These are phyloP conservation scores for Aleiodes sp. DNA, from an alignment of 1,140 invertebrate genomes.

Conservation along the genomic window DNA sequence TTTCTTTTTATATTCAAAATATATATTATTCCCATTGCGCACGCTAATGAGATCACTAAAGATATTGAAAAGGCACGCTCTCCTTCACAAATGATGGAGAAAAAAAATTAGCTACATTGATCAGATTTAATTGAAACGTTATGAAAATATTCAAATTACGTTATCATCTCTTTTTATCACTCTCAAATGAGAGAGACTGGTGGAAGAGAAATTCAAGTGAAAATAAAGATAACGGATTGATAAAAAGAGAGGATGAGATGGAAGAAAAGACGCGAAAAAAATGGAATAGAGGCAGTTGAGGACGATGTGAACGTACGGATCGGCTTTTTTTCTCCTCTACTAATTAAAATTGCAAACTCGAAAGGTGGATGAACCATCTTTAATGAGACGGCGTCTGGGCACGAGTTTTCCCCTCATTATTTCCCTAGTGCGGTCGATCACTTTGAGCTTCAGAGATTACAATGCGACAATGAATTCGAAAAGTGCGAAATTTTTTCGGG, in stretches of 20 bases:
- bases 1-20: too few relatives aligned
- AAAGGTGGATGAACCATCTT: slow-evolving; percentile 29
- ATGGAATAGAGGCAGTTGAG: background rate
- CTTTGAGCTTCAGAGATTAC: slow-evolving; percentile 17
- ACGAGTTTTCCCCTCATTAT: slow-evolving; percentile 24
- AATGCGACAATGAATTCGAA: background rate
- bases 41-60: slow-evolving; percentile 7
- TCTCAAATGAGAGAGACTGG: slow-evolving; percentile 27
- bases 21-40: too few relatives aligned
- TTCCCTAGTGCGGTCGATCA: slow-evolving; percentile 20
- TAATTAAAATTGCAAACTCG: slow-evolving; percentile 39
- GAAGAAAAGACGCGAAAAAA: background rate
- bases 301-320: slow-evolving; percentile 6
- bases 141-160: slow-evolving; percentile 16
- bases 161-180: slow-evolving; percentile 32
- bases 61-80: too few relatives aligned
- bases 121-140: background rate
- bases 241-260: background rate
- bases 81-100: too few relatives aligned
- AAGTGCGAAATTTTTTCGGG: background rate
- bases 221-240: background rate
- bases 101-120: background rate
- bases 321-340: slow-evolving; percentile 30
- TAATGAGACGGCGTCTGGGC: slow-evolving; percentile 31
- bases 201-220: background rate